Evolutionary conservation across 2,888 invertebrate species (phyloP), one percentile per base, ranked within the genome.

Genomic region (Cataglyphis rosenhaueri): DNA sequence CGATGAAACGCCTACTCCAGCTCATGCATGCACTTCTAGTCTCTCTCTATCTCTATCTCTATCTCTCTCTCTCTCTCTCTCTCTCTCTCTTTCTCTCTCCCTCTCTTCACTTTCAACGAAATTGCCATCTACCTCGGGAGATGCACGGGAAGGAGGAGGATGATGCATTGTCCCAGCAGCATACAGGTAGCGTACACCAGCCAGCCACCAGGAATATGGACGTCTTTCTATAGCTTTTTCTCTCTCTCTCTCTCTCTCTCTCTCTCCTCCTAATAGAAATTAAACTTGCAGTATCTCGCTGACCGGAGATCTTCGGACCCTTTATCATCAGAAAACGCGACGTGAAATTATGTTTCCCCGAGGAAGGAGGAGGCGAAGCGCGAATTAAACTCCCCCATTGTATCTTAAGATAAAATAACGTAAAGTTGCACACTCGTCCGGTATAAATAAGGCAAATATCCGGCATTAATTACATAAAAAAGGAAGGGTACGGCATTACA

Each of bases 81-180:
- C 35, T 70, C 65, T 41, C 52, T 52, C 8, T 12, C 44, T 32
- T 18, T 38, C 61, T 52, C 61, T 38, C 64, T 18, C 75, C 25
- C 52, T 59, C 75, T 83, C 57, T 64, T 57, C 52, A 75, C 74
- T 81, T 81, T 82, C 44, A 86, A 57, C 74, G 79, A 82, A 86
- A 85, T 86, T 86, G 73, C 86, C 75, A 81, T 82, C 84, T 83
- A 86, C 84, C 82, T 64, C 81, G 57, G 81, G 81, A 83, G 65
- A 79, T 84, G 82, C 12, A 73, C 64, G 75, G 71, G 61, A 66
- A 64, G 68, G 85, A 71, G 57, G 75, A 61, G 83, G 71, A 83
- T 82, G 86, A 86, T 86, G 82, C 85, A 86, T 86, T 85, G 85
- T 84, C 81, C 75, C 55, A 62, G 29, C 48, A 29, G 55, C 38